A percentile compares a stretch with the other conserved stretches of the same genome.
These are phyloP conservation scores for Apamea crenata DNA, from an alignment of 2,888 invertebrate genomes.

Conservation along the genomic window DNA sequence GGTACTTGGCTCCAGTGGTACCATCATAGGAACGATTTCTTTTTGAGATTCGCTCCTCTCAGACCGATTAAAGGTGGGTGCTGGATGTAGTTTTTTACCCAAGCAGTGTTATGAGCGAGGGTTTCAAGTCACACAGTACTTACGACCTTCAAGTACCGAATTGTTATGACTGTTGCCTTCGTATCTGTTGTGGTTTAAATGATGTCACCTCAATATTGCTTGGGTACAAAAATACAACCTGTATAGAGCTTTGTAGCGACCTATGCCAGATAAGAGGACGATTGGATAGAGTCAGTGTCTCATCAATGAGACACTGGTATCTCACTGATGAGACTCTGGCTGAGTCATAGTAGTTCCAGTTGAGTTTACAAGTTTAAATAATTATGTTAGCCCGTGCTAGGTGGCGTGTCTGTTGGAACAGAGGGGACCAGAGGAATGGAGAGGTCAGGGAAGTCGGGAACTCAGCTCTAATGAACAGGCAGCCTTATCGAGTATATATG, in stretches of 20 bases:
- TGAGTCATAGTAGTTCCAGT: background rate
- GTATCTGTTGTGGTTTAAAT: background rate
- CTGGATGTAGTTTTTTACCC: constrained; percentile 44
- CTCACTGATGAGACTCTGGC: background rate
- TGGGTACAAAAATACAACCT: constrained; percentile 50
- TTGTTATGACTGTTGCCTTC: background rate
- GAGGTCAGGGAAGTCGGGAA: background rate
- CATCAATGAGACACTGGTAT: background rate
- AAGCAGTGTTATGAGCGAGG: constrained; percentile 6
- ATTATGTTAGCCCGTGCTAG: background rate
- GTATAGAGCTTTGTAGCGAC: constrained; percentile 47
- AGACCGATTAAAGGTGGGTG: constrained; percentile 52
- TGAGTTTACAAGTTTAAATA: background rate
- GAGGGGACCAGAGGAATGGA: background rate
- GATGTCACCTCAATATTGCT: background rate
- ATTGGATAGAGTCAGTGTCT: background rate
- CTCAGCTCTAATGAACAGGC: background rate
- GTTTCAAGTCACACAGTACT: background rate
- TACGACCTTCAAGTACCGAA: background rate
- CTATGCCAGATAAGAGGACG: background rate
- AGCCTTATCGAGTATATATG: background rate
- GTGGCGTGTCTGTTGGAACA: background rate
- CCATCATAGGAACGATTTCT: constrained; percentile 34
- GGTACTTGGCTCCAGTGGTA: constrained; percentile 53
- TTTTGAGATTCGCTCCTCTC: constrained; percentile 26